phyloP scores from a whole-genome alignment of 2,113 vertebrate species.

The Mungos mungo region DNA sequence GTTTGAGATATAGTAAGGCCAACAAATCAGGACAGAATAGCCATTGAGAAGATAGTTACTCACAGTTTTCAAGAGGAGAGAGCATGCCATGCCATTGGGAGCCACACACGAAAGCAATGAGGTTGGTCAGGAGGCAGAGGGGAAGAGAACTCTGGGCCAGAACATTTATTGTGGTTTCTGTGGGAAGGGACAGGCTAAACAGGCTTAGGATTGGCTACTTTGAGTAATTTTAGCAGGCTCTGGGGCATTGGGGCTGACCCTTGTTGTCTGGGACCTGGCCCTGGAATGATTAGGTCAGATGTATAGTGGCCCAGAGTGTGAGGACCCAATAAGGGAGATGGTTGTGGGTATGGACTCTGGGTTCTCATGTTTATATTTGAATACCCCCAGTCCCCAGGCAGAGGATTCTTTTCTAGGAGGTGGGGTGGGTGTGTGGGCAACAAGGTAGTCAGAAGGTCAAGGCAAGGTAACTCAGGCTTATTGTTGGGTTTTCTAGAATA shows the following conservation, averaged over 20 bases:
- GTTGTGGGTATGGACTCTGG: background rate
- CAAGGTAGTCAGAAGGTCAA: background rate
- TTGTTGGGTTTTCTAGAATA: background rate
- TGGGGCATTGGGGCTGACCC: background rate
- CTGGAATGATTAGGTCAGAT: background rate
- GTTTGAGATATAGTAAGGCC: background rate
- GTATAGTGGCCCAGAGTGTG: background rate
- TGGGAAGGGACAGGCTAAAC: background rate
- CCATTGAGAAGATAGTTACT: background rate
- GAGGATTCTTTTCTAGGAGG: background rate
- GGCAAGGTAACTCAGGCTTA: background rate
- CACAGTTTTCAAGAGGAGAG: background rate
- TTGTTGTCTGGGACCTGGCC: background rate
- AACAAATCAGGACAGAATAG: background rate
- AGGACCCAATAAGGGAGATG: background rate
- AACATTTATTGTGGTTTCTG: background rate
- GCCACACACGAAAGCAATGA: too few relatives aligned
- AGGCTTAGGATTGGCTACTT: background rate
- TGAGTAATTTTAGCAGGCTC: background rate
- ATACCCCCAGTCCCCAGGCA: background rate
- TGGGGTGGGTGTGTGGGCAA: background rate
- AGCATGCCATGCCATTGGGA: accelerated
- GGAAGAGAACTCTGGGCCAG: background rate
- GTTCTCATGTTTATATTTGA: background rate
- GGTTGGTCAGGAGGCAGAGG: background rate